A percentile compares a stretch with the other conserved stretches of the same genome.
These are phyloP conservation scores for Apogon hyalosoma DNA, from an alignment of 2,797 vertebrate genomes.

Conservation along the genomic window DNA sequence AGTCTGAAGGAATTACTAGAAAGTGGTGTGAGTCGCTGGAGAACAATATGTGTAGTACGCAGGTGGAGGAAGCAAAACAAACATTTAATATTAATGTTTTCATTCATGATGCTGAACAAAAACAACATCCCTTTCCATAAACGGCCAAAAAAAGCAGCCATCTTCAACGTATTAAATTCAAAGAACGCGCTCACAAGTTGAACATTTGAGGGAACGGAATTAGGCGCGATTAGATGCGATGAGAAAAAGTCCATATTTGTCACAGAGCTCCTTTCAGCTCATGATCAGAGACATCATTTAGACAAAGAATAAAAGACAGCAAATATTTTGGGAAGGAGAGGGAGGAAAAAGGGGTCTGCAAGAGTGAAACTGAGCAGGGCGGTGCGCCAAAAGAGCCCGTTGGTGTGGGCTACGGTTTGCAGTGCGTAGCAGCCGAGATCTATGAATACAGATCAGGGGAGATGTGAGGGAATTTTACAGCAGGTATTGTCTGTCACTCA, in stretches of 20 bases:
- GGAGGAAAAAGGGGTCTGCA: conserved; percentile 48
- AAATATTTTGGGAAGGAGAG: conserved; percentile 77
- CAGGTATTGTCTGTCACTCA: conserved; percentile 88
- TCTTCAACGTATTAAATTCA: conserved; percentile 41
- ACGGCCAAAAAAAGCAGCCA: conserved; percentile 8
- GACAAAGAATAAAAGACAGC: conserved; percentile 79
- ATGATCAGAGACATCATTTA: conserved; percentile 80
- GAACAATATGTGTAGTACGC: conserved; percentile 11
- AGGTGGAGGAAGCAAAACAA: conserved; percentile 27
- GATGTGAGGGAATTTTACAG: conserved; percentile 88
- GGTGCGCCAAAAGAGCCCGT: conserved; percentile 74
- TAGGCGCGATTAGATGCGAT: conserved; percentile 65
- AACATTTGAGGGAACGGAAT: conserved; percentile 65
- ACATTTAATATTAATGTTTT: conserved; percentile 32
- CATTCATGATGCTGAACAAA: conserved; percentile 8
- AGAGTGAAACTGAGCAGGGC: conserved; percentile 77
- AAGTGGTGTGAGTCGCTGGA: conserved; percentile 23
- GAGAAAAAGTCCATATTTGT: conserved; percentile 64
- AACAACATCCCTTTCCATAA: conserved; percentile 3
- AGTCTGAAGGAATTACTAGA: conserved; percentile 22
- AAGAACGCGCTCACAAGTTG: conserved; percentile 48
- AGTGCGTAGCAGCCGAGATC: conserved; percentile 80
- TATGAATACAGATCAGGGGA: conserved; percentile 87
- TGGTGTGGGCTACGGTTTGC: conserved; percentile 80
- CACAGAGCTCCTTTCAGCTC: conserved; percentile 67